Base-by-base conservation (phyloP, 2,113 vertebrate species). In the Gyps fulvus region DNA sequence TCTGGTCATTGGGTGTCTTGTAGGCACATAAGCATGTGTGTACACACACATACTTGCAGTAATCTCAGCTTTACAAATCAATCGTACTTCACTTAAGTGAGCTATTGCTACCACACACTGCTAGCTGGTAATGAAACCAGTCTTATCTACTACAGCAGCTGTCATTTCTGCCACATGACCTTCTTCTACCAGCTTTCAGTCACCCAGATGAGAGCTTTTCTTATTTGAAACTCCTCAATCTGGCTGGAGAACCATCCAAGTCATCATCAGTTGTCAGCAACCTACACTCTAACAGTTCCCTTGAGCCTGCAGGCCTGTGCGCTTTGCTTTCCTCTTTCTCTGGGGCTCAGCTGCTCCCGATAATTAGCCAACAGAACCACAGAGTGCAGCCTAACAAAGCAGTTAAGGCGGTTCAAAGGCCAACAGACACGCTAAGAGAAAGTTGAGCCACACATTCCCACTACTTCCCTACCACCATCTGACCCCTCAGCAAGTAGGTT, bases 331-430 rank as follows among this genome's bases (percentile, higher is more conserved):
- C 21, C 34, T 82, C 57, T 82, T 72, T 19, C 36, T 69, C 61
- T 71, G n/a, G 40, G 27, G 27, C 93, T 87, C 90, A 94, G 82
- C 93, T 90, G 11, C 19, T 85, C 61, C 49, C 27, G 34, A 23
- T 86, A 96, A 94, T 95, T 91, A 96, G 62, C 74, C 90, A 94
- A 54, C 10, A 94, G 87, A 88, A 38, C 49, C 11, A 14, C 34
- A 61, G 58, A 94, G 54, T 58, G 29, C 57, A 72, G 62, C 58
- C 74, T 83, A 66, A 95, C 87, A 95, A 96, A 90, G 82, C 66
- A 42, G 62, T 45, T 79, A 73, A 79, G 63, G 55, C 0, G 0
- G 66, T 88, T 87, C 78, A 96, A 96, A 94, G 82, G 66, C 67
- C 52, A 70, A 10, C 80, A 54, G 74, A 54, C 58, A 65, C 0